Conservation (phyloP, 2,888 invertebrate genomes). For the Drosophila aldrichi region DNA sequence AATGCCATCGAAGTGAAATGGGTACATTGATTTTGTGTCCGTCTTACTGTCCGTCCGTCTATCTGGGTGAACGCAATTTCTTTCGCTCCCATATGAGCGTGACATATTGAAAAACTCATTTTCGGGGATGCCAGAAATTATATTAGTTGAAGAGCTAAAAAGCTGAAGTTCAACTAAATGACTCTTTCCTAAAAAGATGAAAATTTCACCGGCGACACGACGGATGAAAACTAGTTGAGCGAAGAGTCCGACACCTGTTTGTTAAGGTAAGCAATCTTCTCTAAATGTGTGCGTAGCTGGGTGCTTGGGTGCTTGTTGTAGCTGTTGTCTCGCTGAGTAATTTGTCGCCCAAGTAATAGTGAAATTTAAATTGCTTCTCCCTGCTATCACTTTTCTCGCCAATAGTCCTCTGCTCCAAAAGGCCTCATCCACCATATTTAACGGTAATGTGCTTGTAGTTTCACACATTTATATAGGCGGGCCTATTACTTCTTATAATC, state of each 20-base stretch:
- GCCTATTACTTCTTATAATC: conserved; percentile 80
- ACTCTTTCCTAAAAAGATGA: conserved; percentile 71
- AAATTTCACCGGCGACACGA: conserved; percentile 22
- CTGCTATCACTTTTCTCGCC: conserved; percentile 47
- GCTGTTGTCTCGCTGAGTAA: conserved; percentile 64
- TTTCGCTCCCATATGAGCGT: too few species aligned
- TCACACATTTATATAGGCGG: conserved; percentile 80
- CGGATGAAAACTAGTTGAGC: conserved; percentile 6
- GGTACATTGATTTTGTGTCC: too few species aligned
- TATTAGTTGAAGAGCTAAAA: too few species aligned
- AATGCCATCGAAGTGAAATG: too few species aligned
- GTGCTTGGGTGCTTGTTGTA: conserved; percentile 25
- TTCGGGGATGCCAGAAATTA: too few species aligned
- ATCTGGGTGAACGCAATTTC: too few species aligned
- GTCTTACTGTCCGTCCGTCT: too few species aligned
- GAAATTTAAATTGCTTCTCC: conserved; percentile 83
- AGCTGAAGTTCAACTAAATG: conserved; percentile 54
- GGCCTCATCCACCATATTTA: conserved; percentile 30
- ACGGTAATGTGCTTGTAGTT: conserved; percentile 69
- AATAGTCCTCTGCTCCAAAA: background rate
- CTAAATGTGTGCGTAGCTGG: background rate
- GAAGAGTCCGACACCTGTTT: conserved; percentile 51
- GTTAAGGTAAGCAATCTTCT: conserved; percentile 46
- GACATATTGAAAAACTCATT: too few species aligned
- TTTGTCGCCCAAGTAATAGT: conserved; percentile 84